A percentile compares a stretch with the other conserved stretches of the same genome.
Conservation (phyloP, 30 jellyfish, hydroid and myxozoan genomes). For the Aurelia sp. region DNA sequence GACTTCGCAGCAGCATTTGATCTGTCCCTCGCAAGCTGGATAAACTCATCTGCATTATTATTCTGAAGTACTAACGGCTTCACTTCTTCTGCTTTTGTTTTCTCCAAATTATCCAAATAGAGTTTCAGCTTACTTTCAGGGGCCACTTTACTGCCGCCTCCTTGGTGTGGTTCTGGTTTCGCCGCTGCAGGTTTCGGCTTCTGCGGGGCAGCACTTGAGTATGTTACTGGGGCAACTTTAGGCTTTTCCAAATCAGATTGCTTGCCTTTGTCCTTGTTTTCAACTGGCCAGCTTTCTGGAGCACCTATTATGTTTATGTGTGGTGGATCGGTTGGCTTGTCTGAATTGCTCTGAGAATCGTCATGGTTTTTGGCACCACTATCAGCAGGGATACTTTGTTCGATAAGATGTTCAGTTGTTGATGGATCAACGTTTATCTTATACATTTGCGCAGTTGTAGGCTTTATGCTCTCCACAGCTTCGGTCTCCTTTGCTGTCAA, state of each 20-base stretch:
- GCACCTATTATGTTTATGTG: slow-evolving; percentile 65
- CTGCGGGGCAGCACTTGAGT: slow-evolving; percentile 32
- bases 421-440: slow-evolving; percentile 50
- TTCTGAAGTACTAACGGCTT: not conserved
- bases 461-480: not conserved
- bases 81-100: slow-evolving; percentile 1
- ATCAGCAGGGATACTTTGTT: slow-evolving; percentile 12
- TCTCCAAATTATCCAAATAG: not conserved
- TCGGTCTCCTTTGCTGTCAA: not conserved
- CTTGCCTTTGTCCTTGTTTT: slow-evolving; percentile 33
- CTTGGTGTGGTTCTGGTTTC: not conserved
- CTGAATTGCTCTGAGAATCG: slow-evolving; percentile 11
- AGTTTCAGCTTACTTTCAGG: not conserved
- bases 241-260: slow-evolving; percentile 43
- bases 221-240: slow-evolving; percentile 61
- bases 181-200: slow-evolving; percentile 40
- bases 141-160: not conserved
- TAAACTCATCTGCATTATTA: not conserved
- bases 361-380: slow-evolving; percentile 1
- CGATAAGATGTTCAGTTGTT: slow-evolving; percentile 23
- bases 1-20: slow-evolving; percentile 27
- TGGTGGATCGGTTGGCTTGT: slow-evolving; percentile 17
- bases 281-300: slow-evolving; percentile 89
- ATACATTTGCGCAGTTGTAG: slow-evolving; percentile 48
- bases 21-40: slow-evolving; percentile 5